Evolutionary conservation across 2,113 vertebrate species (phyloP).

Genomic region (Cervus canadensis): DNA sequence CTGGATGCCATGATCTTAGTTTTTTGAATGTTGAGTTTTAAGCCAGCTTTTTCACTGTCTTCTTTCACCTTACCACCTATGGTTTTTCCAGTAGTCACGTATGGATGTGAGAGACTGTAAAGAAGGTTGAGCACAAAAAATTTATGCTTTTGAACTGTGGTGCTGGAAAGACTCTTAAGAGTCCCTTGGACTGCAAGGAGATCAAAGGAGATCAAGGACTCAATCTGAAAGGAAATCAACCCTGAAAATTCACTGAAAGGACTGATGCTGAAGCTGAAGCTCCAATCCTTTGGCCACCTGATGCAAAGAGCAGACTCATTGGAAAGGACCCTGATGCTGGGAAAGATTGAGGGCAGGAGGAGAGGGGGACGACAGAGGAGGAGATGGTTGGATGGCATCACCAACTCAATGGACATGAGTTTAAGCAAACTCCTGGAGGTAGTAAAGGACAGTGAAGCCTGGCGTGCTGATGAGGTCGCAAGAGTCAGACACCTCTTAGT

Average conservation of each 20-base stretch:
- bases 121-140: neutral
- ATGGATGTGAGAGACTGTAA: neutral
- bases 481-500: neutral
- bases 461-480: neutral
- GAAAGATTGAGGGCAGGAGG: neutral
- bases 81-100: neutral
- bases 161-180: neutral
- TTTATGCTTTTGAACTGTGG: neutral
- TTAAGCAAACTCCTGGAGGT: neutral
- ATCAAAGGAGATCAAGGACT: neutral
- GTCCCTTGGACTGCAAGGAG: neutral
- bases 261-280: neutral
- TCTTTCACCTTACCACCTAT: neutral
- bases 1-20: neutral
- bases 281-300: neutral
- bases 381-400: neutral
- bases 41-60: neutral
- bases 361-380: neutral
- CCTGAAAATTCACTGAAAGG: neutral
- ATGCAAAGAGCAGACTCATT: rapidly evolving
- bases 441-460: neutral
- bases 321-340: neutral
- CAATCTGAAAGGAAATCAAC: neutral
- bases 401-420: neutral
- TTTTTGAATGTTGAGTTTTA: neutral